phyloP scores from a whole-genome alignment of 2,888 invertebrate genomes.

The Periphyllus acericola region DNA sequence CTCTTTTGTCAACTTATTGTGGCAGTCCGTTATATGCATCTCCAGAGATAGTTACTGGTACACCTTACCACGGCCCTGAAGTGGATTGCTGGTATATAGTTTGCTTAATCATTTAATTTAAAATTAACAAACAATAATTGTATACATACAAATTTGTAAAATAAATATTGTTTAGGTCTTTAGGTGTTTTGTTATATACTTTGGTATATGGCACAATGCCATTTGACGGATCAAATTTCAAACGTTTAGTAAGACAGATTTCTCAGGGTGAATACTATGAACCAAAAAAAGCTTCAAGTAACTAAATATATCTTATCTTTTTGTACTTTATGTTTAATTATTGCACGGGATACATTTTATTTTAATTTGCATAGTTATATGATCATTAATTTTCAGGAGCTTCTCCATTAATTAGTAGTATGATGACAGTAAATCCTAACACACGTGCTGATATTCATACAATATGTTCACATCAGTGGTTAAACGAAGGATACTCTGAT shows the following conservation, averaged over 20 bases:
- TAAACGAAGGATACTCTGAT: conserved; percentile 84
- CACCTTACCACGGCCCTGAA: conserved; percentile 97
- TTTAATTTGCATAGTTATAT: conserved; percentile 63
- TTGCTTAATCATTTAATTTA: not conserved
- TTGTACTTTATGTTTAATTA: not conserved
- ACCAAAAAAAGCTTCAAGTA: conserved; percentile 85
- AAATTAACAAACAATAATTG: not conserved
- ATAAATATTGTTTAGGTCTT: conserved; percentile 74
- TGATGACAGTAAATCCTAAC: conserved; percentile 91
- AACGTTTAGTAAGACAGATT: conserved; percentile 76
- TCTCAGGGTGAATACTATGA: conserved; percentile 98
- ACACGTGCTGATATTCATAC: conserved; percentile 91
- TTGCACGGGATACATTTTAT: conserved; percentile 64
- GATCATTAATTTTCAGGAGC: conserved; percentile 73
- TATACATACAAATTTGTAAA: not conserved
- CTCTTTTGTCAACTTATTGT: conserved; percentile 90
- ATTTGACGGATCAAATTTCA: conserved; percentile 98
- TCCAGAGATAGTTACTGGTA: conserved; percentile 97
- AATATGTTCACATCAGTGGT: conserved; percentile 97
- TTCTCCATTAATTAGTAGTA: conserved; percentile 90
- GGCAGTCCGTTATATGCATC: conserved; percentile 97
- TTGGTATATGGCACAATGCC: conserved; percentile 99
- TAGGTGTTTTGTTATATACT: conserved; percentile 96
- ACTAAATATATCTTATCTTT: conserved; percentile 43
- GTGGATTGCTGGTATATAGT: conserved; percentile 70